Conservation (phyloP, 2,888 invertebrate species). For the Baccha elongata region DNA sequence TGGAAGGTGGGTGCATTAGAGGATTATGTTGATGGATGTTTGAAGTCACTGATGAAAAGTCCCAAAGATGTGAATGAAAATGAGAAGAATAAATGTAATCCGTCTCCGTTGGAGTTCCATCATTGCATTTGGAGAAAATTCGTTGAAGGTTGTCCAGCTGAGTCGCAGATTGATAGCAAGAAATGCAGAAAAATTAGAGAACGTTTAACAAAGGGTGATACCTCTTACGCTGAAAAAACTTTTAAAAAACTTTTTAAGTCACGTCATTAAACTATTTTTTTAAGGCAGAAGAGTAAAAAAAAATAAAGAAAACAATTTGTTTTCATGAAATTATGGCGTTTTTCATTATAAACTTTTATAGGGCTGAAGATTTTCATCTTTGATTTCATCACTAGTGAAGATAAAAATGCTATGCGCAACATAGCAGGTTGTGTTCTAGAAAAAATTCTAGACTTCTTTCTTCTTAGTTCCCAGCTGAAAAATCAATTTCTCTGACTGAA, state of each 20-base stretch:
- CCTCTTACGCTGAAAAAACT: constrained; percentile 4
- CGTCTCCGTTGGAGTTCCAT: constrained; percentile 72
- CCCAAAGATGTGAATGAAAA: constrained; percentile 31
- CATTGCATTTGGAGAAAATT: constrained; percentile 75
- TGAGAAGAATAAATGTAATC: constrained; percentile 65
- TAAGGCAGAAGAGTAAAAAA: not conserved
- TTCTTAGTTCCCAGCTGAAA: no score
- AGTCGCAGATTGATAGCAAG: constrained; percentile 72
- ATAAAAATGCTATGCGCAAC: no score
- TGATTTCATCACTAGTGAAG: no score
- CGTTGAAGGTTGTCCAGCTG: constrained; percentile 75
- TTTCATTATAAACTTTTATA: no score
- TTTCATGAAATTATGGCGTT: no score
- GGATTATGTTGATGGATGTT: constrained; percentile 74
- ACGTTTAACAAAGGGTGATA: constrained; percentile 46
- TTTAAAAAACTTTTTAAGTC: constrained; percentile 16
- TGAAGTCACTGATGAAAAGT: constrained; percentile 38
- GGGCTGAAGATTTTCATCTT: no score
- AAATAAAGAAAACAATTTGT: not conserved
- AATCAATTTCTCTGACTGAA: no score
- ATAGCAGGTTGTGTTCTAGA: no score
- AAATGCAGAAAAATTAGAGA: constrained; percentile 75
- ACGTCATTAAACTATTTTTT: not conserved
- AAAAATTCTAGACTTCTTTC: no score
- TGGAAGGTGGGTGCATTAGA: constrained; percentile 73